A percentile compares a stretch with the other conserved stretches of the same genome.
Evolutionary conservation across 30 jellyfish, hydroid and myxozoan species (phyloP).

Genomic region (Aurelia sp.): DNA sequence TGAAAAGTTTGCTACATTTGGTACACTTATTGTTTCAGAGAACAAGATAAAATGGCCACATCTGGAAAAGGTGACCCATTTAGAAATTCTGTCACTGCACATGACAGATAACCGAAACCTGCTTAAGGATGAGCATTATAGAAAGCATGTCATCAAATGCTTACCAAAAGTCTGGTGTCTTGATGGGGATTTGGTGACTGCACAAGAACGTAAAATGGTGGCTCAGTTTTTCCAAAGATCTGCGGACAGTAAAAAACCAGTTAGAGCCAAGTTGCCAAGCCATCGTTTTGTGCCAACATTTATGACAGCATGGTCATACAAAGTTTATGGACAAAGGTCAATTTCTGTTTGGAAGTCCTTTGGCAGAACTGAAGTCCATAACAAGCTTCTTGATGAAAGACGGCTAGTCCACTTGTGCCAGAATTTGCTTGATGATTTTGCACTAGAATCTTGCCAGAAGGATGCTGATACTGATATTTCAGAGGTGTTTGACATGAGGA

Average conservation of each 20-base stretch:
- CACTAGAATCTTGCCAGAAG: slow-evolving; percentile 20
- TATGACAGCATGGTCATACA: slow-evolving; percentile 18
- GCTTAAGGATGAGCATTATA: slow-evolving; percentile 36
- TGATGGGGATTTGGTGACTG: slow-evolving; percentile 62
- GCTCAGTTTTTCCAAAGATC: slow-evolving; percentile 23
- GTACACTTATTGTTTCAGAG: slow-evolving; percentile 40
- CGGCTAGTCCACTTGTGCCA: slow-evolving; percentile 24
- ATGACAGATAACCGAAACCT: slow-evolving; percentile 31
- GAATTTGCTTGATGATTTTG: slow-evolving; percentile 21
- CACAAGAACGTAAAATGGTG: slow-evolving; percentile 34
- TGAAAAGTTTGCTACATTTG: slow-evolving; percentile 43
- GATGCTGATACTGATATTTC: neutral
- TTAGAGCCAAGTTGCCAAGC: slow-evolving; percentile 44
- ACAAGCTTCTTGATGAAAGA: slow-evolving; percentile 26
- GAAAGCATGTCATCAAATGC: slow-evolving; percentile 59
- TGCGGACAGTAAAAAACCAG: slow-evolving; percentile 53
- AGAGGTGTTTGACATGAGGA: slow-evolving; percentile 18
- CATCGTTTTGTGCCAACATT: slow-evolving; percentile 57
- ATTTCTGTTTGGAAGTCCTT: slow-evolving; percentile 20
- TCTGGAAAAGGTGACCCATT: slow-evolving; percentile 45
- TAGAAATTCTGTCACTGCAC: slow-evolving; percentile 28
- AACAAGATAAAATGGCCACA: slow-evolving; percentile 55
- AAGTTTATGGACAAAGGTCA: slow-evolving; percentile 31
- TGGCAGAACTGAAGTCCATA: slow-evolving; percentile 57
- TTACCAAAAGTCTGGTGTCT: slow-evolving; percentile 58